phyloP scores from a whole-genome alignment of 2,113 vertebrate genomes.

The Brachypodius melanocephalos region DNA sequence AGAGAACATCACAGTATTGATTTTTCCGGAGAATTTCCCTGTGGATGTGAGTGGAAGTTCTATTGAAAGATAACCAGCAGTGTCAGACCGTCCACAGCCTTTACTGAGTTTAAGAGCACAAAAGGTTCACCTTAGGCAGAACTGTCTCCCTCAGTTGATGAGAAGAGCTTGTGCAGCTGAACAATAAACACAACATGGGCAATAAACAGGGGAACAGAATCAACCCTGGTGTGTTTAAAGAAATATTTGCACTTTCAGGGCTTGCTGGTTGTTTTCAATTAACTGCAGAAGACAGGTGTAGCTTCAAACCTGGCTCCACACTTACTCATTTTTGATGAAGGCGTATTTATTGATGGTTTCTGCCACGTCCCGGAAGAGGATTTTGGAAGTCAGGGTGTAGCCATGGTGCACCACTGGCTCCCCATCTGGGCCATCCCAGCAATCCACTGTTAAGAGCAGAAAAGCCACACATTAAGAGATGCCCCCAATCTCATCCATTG shows the following conservation, averaged over 20 bases:
- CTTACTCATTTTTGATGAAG: slow-evolving; percentile 94
- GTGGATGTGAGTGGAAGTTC: neutral
- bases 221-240: neutral
- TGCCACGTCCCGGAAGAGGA: slow-evolving; percentile 91
- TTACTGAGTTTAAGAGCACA: neutral
- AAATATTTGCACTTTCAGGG: neutral
- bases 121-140: neutral
- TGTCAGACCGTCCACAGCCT: neutral
- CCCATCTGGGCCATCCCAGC: slow-evolving; percentile 95
- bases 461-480: neutral
- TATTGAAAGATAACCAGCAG: neutral
- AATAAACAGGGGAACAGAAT: neutral
- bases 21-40: neutral
- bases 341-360: slow-evolving; percentile 93
- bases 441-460: slow-evolving; percentile 84
- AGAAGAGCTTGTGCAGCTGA: neutral
- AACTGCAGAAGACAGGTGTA: neutral
- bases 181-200: neutral
- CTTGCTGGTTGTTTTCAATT: neutral
- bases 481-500: fast-evolving
- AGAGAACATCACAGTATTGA: neutral
- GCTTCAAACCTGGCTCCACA: neutral
- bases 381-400: slow-evolving; percentile 96
- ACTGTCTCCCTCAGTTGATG: neutral
- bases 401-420: slow-evolving; percentile 96